Conservation (phyloP, 2,888 invertebrate species). For the Tenthredo amoena region DNA sequence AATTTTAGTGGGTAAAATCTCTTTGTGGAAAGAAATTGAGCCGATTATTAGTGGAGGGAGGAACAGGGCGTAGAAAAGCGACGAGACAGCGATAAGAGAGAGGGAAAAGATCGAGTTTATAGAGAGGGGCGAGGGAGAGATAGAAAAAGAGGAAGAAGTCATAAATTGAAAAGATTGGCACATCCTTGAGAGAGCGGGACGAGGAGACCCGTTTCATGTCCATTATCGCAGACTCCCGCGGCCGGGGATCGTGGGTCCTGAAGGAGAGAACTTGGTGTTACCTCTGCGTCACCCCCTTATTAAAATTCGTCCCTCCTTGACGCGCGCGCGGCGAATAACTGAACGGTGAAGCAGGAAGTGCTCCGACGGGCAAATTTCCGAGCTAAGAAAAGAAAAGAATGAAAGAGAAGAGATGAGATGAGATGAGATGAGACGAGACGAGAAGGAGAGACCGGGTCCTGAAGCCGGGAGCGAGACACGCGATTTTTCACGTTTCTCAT, state of each 20-base stretch:
- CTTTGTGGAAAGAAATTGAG: slow-evolving; percentile 32
- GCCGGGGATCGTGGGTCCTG: neutral
- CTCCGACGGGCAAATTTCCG: slow-evolving; percentile 51
- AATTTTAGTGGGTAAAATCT: slow-evolving; percentile 28
- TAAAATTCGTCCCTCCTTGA: slow-evolving; percentile 48
- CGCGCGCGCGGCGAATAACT: slow-evolving; percentile 49
- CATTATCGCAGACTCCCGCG: slow-evolving; percentile 19
- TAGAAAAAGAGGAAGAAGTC: neutral
- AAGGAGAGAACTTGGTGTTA: neutral
- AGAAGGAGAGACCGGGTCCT: neutral
- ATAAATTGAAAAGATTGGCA: slow-evolving; percentile 48
- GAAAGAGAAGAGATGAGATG: neutral
- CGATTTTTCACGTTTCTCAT: slow-evolving; percentile 43
- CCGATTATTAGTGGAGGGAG: slow-evolving; percentile 35
- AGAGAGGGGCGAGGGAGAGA: neutral
- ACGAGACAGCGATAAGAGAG: neutral
- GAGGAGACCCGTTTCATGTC: slow-evolving; percentile 27
- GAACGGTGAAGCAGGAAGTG: slow-evolving; percentile 46
- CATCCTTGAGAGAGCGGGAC: neutral
- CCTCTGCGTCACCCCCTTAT: slow-evolving; percentile 36
- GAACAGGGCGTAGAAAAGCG: neutral
- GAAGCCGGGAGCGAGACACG: neutral
- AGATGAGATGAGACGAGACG: neutral
- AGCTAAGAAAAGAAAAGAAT: slow-evolving; percentile 31
- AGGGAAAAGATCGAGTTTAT: neutral